Conservation (phyloP, 2,888 invertebrate genomes). For the Drosophila phalerata region DNA sequence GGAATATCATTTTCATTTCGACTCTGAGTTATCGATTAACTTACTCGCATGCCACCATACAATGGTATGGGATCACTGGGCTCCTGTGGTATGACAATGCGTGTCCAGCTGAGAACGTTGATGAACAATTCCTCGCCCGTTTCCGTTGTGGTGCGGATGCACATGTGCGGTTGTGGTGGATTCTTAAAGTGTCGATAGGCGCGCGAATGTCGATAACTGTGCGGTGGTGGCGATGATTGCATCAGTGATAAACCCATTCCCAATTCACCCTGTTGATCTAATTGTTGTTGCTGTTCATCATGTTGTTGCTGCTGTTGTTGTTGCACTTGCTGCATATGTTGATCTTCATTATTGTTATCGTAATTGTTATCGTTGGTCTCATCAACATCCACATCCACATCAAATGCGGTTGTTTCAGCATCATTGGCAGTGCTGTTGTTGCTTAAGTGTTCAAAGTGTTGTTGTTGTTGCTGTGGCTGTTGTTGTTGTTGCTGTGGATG, state of each 20-base stretch:
- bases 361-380: constrained; percentile 47
- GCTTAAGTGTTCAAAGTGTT: constrained; percentile 29
- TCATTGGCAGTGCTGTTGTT: constrained; percentile 47
- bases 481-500: constrained; percentile 52
- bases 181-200: constrained; percentile 90
- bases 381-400: constrained; percentile 42
- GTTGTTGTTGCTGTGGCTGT: constrained; percentile 46
- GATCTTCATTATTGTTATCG: constrained; percentile 41
- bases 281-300: constrained; percentile 42
- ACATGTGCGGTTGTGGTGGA: constrained; percentile 92
- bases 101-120: constrained; percentile 91
- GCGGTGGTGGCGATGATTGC: constrained; percentile 86
- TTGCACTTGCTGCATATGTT: constrained; percentile 48
- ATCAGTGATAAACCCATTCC: constrained; percentile 71
- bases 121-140: constrained; percentile 87
- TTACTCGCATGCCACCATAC: constrained; percentile 90
- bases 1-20: too few relatives aligned
- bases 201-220: constrained; percentile 87
- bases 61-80: constrained; percentile 89
- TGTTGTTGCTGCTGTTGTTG: constrained; percentile 35
- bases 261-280: constrained; percentile 60
- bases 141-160: constrained; percentile 88
- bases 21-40: too few relatives aligned
- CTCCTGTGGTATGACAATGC: constrained; percentile 89
- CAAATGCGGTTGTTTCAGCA: constrained; percentile 40